Conservation (phyloP, 1,140 invertebrate species). For the Pogonomyrmex californicus region DNA sequence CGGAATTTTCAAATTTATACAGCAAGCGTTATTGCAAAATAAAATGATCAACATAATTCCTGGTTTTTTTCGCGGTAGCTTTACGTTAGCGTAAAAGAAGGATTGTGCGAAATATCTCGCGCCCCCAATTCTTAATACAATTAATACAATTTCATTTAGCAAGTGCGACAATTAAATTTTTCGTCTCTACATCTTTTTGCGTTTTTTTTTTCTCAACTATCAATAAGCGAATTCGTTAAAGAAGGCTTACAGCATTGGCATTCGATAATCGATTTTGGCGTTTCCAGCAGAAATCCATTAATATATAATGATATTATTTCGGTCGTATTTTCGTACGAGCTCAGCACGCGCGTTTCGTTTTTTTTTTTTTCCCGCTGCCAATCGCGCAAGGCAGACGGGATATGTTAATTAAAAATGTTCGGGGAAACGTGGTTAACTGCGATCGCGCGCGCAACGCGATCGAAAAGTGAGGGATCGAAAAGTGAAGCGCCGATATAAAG, state of each 20-base stretch:
- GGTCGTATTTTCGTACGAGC: neutral
- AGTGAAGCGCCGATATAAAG: slow-evolving; percentile 44
- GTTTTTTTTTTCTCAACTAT: neutral
- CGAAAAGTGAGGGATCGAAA: slow-evolving; percentile 40
- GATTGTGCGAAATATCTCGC: too few species aligned
- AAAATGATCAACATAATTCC: slow-evolving; percentile 44
- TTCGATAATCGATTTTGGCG: neutral
- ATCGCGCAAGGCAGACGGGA: slow-evolving; percentile 30
- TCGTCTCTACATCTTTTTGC: neutral
- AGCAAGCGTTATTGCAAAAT: slow-evolving; percentile 35
- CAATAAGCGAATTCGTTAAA: neutral
- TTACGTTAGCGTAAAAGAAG: neutral
- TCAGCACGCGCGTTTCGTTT: neutral
- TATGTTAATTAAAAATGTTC: slow-evolving; percentile 52
- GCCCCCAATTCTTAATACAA: neutral
- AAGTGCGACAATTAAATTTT: neutral
- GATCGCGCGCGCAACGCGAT: slow-evolving; percentile 22
- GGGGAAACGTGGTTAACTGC: slow-evolving; percentile 19
- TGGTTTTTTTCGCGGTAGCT: neutral
- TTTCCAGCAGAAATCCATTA: neutral
- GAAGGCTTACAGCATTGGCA: neutral
- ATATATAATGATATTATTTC: neutral
- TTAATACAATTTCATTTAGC: slow-evolving; percentile 9
- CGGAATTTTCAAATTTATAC: slow-evolving; percentile 61
- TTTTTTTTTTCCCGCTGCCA: neutral